Evolutionary conservation across 1,140 invertebrate species (phyloP), one percentile per base, ranked within the genome.

Genomic region (Procambarus clarkii): DNA sequence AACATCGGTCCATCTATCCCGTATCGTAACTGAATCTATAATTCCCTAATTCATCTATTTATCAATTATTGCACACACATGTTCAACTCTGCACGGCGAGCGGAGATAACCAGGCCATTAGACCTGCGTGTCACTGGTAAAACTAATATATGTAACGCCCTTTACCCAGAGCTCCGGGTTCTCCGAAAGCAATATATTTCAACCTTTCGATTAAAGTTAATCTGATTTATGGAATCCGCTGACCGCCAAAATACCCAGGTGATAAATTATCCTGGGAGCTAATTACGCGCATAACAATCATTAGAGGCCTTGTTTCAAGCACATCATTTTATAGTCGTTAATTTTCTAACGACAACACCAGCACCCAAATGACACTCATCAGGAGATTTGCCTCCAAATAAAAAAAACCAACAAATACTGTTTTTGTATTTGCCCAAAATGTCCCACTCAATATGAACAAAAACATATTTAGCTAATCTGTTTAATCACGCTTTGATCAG

Each of bases 381-480:
- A 81, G 69, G 79, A 82, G 87, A 82, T 89, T 89, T 89, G 64
- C 48, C 46, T 81, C 87, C 21, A 8, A 54, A 76, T 24, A 76
- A 88, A 80, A 88, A 64, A n/a, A 76, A 13, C 60, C 46, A 60
- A 54, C 8, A 88, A 88, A 64, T 64, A 76, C 78, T 71, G 78
- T 71, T 88, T 88, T 88, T 88, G 58, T 71, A 80, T 88, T 80
- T 81, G 58, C 45, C 34, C 64, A 64, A 89, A 69, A 48, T 64
- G 64, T 60, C 54, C 79, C 87, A 89, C 87, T 89, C 87, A 81
- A 89, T 89, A 89, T 82, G 83, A 89, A 89, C 87, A 89, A 89
- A 89, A 89, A 89, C 87, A 89, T 89, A 89, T 89, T 89, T 89
- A 89, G 79, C 69, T 89, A 89, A 89, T 89, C 87, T 76, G 44